phyloP scores from a whole-genome alignment of 2,888 invertebrate species.

The Drosophila fulvimacula region DNA sequence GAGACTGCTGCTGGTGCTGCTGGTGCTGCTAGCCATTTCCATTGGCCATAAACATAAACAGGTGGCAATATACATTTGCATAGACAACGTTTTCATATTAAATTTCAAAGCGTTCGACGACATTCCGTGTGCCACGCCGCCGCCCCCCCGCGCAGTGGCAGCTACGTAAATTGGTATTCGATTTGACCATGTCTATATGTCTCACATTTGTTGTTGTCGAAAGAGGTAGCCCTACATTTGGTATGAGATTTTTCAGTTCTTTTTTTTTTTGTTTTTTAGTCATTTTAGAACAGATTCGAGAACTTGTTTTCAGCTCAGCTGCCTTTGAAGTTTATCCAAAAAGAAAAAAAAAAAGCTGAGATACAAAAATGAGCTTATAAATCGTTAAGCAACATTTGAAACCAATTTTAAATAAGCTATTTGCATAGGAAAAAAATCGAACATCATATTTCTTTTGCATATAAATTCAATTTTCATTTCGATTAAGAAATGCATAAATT shows the following conservation, averaged over 20 bases:
- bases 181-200: constrained; percentile 53
- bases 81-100: constrained; percentile 79
- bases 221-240: constrained; percentile 49
- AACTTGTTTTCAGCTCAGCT: constrained; percentile 65
- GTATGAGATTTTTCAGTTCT: background rate
- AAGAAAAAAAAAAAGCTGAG: background rate
- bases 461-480: constrained; percentile 20
- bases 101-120: constrained; percentile 76
- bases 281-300: constrained; percentile 21
- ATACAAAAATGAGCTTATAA: constrained; percentile 53
- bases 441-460: constrained; percentile 33
- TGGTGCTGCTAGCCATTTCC: constrained; percentile 53
- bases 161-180: constrained; percentile 57
- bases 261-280: constrained; percentile 8
- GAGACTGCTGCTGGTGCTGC: constrained; percentile 20
- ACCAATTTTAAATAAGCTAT: constrained; percentile 35
- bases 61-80: constrained; percentile 82
- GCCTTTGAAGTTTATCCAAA: constrained; percentile 37
- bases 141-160: background rate
- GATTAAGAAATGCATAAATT: constrained; percentile 24
- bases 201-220: constrained; percentile 15
- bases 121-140: constrained; percentile 52
- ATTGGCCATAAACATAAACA: constrained; percentile 76
- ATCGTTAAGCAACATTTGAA: constrained; percentile 47
- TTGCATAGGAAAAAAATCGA: constrained; percentile 10